Base-by-base conservation (phyloP, 2,888 invertebrate species). In the Dermolepida albohirtum region DNA sequence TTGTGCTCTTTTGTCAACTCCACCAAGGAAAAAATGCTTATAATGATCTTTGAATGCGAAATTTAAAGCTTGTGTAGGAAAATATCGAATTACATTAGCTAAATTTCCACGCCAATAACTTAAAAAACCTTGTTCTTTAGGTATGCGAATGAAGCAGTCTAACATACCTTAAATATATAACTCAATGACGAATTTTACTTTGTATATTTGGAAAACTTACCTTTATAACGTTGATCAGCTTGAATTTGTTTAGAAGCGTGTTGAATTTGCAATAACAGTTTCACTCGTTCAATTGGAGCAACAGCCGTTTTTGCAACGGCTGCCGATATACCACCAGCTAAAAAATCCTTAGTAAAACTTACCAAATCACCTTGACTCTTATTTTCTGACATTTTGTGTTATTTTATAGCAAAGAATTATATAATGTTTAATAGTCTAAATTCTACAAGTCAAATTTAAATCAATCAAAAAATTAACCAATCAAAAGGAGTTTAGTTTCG, bases 11-110 rank as follows among this genome's bases (percentile, higher is more conserved):
- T 97, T 96, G 83, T 95, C 92, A 54, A 96, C 89, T 40, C 92
- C 93, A 40, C 89, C 89, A 75, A 96, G 85, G 84, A 98, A 97
- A 64, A 96, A 75, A 76, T 87, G 85, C 86, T 97, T 96, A 85
- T 96, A 96, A 78, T 95, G 90, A 84, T 98, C 98, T 84, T 96
- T 96, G 85, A 97, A 96, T 73, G 96, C 95, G 83, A 97, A 97
- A 86, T 97, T 96, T 65, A 97, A 87, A 47, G 96, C 96, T 84
- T 96, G 96, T 27, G 96, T 96, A 57, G 96, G 96, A 86, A 96
- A 96, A 83, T 96, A 96, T 79, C 97, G 87, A 82, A 97, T 91
- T 68, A 97, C 96, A 83, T 97, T 97, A 73, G 96, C 97, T 70
- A 95, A 80, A 85, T 97, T 97, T 77, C 97, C 97, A 81, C 97